These are phyloP conservation scores for Phocoena sinus DNA, from an alignment of 2,113 vertebrate species.

Conservation along the genomic window DNA sequence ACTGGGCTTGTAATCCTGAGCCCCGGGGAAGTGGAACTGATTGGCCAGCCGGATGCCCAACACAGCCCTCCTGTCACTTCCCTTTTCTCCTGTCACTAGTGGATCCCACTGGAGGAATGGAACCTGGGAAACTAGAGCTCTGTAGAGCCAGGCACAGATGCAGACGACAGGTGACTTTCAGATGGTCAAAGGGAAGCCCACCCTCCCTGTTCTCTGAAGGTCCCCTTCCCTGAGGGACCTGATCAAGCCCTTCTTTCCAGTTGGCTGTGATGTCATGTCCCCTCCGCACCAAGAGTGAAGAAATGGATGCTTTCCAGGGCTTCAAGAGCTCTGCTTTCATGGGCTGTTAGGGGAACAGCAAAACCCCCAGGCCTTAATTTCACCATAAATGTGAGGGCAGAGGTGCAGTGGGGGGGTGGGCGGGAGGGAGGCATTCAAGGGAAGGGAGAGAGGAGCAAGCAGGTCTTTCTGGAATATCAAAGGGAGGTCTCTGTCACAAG, in stretches of 20 bases:
- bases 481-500: constrained; percentile 60
- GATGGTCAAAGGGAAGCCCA: not conserved
- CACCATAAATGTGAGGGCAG: constrained; percentile 33
- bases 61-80: not conserved
- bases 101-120: not conserved
- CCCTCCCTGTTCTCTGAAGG: not conserved
- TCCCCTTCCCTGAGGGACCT: not conserved
- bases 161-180: not conserved
- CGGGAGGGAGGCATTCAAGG: not conserved
- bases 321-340: constrained; percentile 72
- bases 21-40: not conserved
- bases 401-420: not conserved
- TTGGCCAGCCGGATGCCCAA: not conserved
- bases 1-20: not conserved
- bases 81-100: not conserved
- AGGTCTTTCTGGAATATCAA: constrained; percentile 55
- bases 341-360: constrained; percentile 68
- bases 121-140: not conserved
- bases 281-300: constrained; percentile 72
- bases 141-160: not conserved
- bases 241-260: constrained; percentile 48
- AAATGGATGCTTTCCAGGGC: constrained; percentile 73
- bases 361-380: constrained; percentile 70
- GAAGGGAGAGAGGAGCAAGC: constrained; percentile 62
- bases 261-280: constrained; percentile 74